phyloP scores from a whole-genome alignment of 92 coral and sea anemone genomes.

The Porites evermanni region DNA sequence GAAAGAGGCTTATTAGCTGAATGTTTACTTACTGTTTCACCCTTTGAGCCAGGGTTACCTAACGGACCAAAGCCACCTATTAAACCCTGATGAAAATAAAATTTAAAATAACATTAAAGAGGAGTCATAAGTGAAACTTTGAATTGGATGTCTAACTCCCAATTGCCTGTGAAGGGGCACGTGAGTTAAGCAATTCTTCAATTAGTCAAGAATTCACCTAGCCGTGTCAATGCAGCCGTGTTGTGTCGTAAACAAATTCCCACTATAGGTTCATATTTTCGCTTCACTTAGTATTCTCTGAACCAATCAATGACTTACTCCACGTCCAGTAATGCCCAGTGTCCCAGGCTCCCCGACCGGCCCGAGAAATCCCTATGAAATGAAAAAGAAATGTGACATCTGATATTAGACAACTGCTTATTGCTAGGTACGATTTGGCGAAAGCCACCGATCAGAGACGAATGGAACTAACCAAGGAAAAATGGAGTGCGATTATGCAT shows the following conservation, averaged over 20 bases:
- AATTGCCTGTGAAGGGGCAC: too few relatives aligned
- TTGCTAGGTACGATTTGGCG: too few relatives aligned
- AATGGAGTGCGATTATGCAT: too few relatives aligned
- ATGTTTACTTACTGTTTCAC: constrained; percentile 4
- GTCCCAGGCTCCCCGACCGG: constrained; percentile 23
- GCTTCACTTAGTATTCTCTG: not conserved
- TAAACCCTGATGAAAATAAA: constrained; percentile 16
- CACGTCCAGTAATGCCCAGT: constrained; percentile 10
- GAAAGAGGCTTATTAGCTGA: not conserved
- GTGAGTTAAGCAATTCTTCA: too few relatives aligned
- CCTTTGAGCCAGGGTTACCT: constrained; percentile 28
- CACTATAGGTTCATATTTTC: too few relatives aligned
- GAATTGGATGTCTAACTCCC: too few relatives aligned
- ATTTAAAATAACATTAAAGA: not conserved
- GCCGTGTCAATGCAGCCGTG: too few relatives aligned
- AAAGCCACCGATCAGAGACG: too few relatives aligned
- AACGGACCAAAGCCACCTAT: not conserved
- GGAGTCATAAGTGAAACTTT: not conserved
- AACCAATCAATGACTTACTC: not conserved
- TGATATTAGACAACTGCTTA: too few relatives aligned
- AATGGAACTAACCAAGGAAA: too few relatives aligned
- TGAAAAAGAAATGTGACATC: not conserved
- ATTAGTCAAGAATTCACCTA: too few relatives aligned
- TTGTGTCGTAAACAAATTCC: too few relatives aligned
- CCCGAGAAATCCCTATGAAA: constrained; percentile 17